These are phyloP conservation scores for Bombus difficillimus DNA, from an alignment of 1,140 invertebrate genomes.

Conservation along the genomic window DNA sequence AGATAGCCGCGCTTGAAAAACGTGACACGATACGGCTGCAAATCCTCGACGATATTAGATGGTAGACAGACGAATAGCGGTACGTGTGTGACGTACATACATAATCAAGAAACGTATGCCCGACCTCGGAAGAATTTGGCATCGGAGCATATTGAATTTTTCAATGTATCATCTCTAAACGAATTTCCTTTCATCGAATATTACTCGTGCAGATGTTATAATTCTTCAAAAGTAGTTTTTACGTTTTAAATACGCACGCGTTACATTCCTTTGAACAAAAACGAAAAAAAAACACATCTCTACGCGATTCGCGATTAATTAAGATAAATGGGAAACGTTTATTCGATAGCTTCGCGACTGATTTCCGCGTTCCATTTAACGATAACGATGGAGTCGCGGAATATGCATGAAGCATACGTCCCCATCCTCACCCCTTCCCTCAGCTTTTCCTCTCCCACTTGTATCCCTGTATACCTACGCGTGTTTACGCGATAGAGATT, in stretches of 20 bases:
- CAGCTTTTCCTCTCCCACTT: too few relatives aligned
- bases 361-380: conserved; percentile 17
- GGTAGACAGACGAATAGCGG: conserved; percentile 31
- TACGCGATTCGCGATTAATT: too few relatives aligned
- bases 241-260: background rate
- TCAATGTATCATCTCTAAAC: background rate
- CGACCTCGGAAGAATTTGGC: conserved; percentile 5
- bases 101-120: background rate
- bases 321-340: background rate
- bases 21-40: conserved; percentile 45
- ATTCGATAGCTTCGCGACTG: conserved; percentile 13
- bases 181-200: conserved; percentile 1
- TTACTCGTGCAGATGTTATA: background rate
- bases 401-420: conserved; percentile 16
- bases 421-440: background rate
- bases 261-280: background rate
- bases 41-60: conserved; percentile 48
- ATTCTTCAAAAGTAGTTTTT: background rate
- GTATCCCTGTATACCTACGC: background rate
- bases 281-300: background rate
- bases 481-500: conserved; percentile 56
- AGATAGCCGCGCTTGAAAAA: conserved; percentile 29
- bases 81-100: conserved; percentile 27
- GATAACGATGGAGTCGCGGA: conserved; percentile 1
- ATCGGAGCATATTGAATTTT: conserved; percentile 43